Percentiles rank a stretch among this genome's conserved stretches.
phyloP scores from a whole-genome alignment of 2,888 invertebrate genomes.

The Epistrophella euchroma region DNA sequence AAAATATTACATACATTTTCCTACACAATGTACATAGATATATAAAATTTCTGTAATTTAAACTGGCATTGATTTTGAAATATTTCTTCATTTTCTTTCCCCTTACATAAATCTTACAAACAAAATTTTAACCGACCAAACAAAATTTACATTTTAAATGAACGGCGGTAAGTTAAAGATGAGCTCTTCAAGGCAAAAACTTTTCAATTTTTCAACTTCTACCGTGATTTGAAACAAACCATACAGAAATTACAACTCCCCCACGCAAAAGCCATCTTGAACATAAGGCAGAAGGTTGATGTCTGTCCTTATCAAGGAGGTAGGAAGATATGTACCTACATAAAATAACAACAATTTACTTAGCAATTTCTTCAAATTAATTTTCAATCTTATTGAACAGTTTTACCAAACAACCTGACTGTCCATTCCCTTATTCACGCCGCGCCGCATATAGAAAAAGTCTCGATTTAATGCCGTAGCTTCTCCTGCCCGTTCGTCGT shows the following conservation, averaged over 20 bases:
- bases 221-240: conserved; percentile 5
- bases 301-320: not conserved
- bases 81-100: conserved; percentile 29
- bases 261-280: not conserved
- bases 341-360: conserved; percentile 51
- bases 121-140: conserved; percentile 2
- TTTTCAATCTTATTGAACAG: conserved; percentile 72
- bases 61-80: conserved; percentile 41
- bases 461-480: not conserved
- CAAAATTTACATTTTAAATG: conserved; percentile 15
- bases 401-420: conserved; percentile 25
- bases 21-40: not conserved
- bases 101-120: conserved; percentile 10
- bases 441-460: not conserved
- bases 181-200: conserved; percentile 22
- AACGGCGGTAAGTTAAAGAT: not conserved
- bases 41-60: conserved; percentile 34
- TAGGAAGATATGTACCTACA: not conserved
- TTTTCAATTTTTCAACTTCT: conserved; percentile 45
- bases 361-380: conserved; percentile 67
- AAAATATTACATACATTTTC: too few relatives aligned
- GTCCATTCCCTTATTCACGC: not conserved
- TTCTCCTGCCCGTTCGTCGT: not conserved
- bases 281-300: not conserved
- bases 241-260: not conserved